Percentiles rank a stretch among this genome's conserved stretches.
Conservation (phyloP, 2,113 vertebrate genomes). For the Plotosus lineatus region DNA sequence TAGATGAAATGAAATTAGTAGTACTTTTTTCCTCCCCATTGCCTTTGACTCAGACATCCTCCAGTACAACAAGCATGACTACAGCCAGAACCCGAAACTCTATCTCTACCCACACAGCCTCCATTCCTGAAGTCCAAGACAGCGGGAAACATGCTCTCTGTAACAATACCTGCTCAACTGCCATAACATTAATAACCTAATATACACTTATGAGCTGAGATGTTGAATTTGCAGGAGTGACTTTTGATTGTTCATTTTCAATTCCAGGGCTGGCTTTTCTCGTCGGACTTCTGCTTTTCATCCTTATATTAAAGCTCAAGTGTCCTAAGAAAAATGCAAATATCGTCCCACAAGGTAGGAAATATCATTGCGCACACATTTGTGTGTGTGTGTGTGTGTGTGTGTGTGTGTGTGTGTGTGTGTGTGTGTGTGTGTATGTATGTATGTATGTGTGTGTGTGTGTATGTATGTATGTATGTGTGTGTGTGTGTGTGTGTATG, state of each 20-base stretch:
- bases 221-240: neutral
- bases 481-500: neutral
- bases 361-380: neutral
- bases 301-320: slow-evolving; percentile 10
- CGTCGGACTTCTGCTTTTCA: neutral
- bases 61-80: neutral
- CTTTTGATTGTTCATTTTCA: neutral
- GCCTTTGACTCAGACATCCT: neutral
- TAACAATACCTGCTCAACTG: neutral
- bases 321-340: slow-evolving; percentile 12
- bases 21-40: neutral
- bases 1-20: neutral
- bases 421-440: neutral
- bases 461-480: neutral
- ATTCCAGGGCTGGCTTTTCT: slow-evolving; percentile 4
- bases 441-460: neutral
- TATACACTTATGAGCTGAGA: neutral
- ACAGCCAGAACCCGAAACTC: neutral
- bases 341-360: slow-evolving; percentile 35
- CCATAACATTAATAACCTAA: neutral
- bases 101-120: neutral
- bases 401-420: neutral
- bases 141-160: neutral
- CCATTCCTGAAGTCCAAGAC: neutral
- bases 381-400: neutral